Conservation (phyloP, 2,888 invertebrate genomes). For the Nephrotoma appendiculata region DNA sequence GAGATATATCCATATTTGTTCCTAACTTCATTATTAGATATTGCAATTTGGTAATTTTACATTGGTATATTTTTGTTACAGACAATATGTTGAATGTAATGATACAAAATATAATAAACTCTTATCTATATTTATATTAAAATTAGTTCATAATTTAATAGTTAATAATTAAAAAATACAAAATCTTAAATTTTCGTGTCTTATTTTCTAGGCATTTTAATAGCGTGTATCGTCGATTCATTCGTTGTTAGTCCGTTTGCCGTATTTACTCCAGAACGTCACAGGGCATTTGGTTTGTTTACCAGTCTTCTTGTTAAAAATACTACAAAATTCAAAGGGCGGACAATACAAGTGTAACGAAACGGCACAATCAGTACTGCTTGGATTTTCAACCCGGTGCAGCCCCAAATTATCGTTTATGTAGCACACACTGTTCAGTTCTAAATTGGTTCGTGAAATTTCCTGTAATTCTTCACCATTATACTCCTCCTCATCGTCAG, state of each 20-base stretch:
- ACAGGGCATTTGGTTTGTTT: slow-evolving; percentile 53
- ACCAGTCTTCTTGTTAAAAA: slow-evolving; percentile 86
- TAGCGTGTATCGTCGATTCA: background rate
- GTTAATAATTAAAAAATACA: background rate
- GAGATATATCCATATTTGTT: no score
- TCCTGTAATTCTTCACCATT: slow-evolving; percentile 43
- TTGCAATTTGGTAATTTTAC: no score
- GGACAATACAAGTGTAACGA: slow-evolving; percentile 93
- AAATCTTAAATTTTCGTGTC: background rate
- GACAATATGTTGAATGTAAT: no score
- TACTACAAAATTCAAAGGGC: slow-evolving; percentile 73
- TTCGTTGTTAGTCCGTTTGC: slow-evolving; percentile 35
- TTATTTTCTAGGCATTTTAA: background rate
- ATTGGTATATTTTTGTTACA: no score
- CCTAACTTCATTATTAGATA: no score
- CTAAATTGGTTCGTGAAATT: slow-evolving; percentile 47
- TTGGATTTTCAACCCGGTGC: slow-evolving; percentile 90
- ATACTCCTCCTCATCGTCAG: slow-evolving; percentile 23
- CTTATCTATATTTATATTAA: background rate
- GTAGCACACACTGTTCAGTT: slow-evolving; percentile 74
- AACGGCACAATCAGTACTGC: slow-evolving; percentile 74
- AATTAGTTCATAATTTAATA: background rate
- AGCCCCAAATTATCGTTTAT: slow-evolving; percentile 92
- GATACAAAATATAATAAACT: no score
- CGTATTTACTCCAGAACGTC: slow-evolving; percentile 89